Conservation (phyloP, 1,140 invertebrate genomes). For the Habropoda laboriosa region DNA sequence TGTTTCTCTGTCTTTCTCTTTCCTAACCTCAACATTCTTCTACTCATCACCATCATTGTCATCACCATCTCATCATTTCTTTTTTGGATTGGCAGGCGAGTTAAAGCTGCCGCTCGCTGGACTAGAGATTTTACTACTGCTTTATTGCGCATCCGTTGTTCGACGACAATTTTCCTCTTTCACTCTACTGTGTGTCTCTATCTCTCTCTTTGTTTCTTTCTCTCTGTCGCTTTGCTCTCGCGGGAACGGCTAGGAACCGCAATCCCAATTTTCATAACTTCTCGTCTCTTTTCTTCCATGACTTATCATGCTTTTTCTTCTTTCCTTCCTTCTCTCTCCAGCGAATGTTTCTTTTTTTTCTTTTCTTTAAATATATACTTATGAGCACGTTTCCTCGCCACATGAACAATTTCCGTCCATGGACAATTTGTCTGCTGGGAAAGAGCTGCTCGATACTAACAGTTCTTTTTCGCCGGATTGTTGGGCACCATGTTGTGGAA, state of each 20-base stretch:
- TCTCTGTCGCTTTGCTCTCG: conserved; percentile 21
- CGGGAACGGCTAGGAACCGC: conserved; percentile 37
- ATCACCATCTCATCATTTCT: conserved; percentile 50
- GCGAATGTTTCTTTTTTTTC: conserved; percentile 1
- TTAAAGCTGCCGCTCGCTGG: conserved; percentile 78
- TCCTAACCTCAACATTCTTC: background rate
- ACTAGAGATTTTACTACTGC: conserved; percentile 82
- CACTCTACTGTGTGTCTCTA: conserved; percentile 20
- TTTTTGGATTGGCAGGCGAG: conserved; percentile 78
- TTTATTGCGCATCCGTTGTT: conserved; percentile 76
- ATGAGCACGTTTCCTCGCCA: conserved; percentile 6
- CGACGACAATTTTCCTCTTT: conserved; percentile 23
- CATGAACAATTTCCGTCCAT: background rate
- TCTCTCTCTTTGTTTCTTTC: conserved; percentile 28
- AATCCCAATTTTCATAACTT: conserved; percentile 17
- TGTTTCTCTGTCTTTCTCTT: conserved; percentile 51
- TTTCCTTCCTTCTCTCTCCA: conserved; percentile 14
- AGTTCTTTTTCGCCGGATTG: conserved; percentile 6
- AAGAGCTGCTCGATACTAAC: background rate
- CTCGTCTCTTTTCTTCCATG: conserved; percentile 20
- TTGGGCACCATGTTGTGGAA: background rate
- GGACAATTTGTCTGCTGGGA: background rate
- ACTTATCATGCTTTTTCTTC: too few relatives aligned
- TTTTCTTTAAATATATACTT: background rate
- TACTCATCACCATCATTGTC: background rate